A percentile compares a stretch with the other conserved stretches of the same genome.
phyloP scores from a whole-genome alignment of 1,140 invertebrate genomes.

The Lepidurus packardi region DNA sequence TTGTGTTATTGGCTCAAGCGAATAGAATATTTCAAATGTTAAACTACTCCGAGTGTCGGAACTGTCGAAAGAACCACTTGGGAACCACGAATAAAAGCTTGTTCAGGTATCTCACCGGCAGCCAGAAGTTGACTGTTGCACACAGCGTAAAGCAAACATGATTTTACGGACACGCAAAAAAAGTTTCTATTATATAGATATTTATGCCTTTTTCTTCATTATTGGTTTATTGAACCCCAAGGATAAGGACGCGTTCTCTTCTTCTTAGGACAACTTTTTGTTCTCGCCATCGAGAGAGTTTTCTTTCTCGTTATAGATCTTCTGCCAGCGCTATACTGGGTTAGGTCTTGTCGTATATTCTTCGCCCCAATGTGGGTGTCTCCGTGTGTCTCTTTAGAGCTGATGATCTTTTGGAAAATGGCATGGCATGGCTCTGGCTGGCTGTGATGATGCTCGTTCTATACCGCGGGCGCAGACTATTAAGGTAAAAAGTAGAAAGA shows the following conservation, averaged over 20 bases:
- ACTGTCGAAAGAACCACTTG: too few species aligned
- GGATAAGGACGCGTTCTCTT: not conserved
- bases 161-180: too few species aligned
- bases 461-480: not conserved
- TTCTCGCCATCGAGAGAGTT: not conserved
- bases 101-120: too few species aligned
- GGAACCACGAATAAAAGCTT: too few species aligned
- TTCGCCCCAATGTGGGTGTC: not conserved
- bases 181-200: too few species aligned
- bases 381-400: constrained; percentile 4
- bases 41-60: too few species aligned
- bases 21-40: too few species aligned
- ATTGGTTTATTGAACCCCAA: not conserved
- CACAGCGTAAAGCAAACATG: too few species aligned
- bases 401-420: not conserved
- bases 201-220: too few species aligned
- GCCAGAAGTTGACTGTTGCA: too few species aligned
- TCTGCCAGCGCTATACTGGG: not conserved
- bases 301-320: not conserved
- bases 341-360: not conserved
- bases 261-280: not conserved
- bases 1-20: too few species aligned
- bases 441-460: constrained; percentile 10
- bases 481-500: constrained; percentile 16
- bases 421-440: not conserved